Evolutionary conservation across 2,888 invertebrate species (phyloP), one percentile per base, ranked within the genome.

Genomic region (Drosophila neoperkinsi): DNA sequence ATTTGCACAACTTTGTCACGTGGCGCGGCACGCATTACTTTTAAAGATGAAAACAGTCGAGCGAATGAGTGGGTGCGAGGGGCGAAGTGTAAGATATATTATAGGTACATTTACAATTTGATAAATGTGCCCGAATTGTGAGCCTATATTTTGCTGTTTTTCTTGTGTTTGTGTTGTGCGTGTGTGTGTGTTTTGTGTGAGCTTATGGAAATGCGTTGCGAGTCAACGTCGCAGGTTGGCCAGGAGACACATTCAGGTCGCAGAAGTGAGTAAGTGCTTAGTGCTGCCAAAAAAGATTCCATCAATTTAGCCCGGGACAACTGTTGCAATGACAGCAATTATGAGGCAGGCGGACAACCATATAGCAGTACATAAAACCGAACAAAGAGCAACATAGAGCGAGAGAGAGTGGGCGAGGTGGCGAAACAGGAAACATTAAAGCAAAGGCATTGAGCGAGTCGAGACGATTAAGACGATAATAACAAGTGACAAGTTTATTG

Each of bases 401-500:
- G 49, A 51, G 64, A 38, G 7, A 9, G 28, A 25, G 13, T n/a
- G 38, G 6, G 25, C 16, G 16, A 18, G 3, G 18, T 36, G 53
- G 53, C 46, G 46, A 16, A 53, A 34, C n/a, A 25, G 55, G 36
- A 36, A 68, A 82, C 88, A 86, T 83, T 83, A 81, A 86, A 78
- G 80, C 77, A 62, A 77, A 70, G 74, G 65, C 71, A 80, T 76
- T 70, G 74, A 77, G 76, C 76, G 72, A 71, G 60, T n/a, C 60
- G 66, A 77, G 84, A 80, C 86, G 86, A 88, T 91, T 86, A 87
- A 90, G 91, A 88, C 87, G 85, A 91, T 90, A 90, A 90, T 91
- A 90, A 90, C 91, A 91, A 90, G 91, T 90, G 90, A 90, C 90
- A 90, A 90, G 88, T 90, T 91, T 90, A 90, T 90, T 90, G 91